These are phyloP conservation scores for Thereva unica DNA, from an alignment of 2,888 invertebrate genomes.

Conservation along the genomic window DNA sequence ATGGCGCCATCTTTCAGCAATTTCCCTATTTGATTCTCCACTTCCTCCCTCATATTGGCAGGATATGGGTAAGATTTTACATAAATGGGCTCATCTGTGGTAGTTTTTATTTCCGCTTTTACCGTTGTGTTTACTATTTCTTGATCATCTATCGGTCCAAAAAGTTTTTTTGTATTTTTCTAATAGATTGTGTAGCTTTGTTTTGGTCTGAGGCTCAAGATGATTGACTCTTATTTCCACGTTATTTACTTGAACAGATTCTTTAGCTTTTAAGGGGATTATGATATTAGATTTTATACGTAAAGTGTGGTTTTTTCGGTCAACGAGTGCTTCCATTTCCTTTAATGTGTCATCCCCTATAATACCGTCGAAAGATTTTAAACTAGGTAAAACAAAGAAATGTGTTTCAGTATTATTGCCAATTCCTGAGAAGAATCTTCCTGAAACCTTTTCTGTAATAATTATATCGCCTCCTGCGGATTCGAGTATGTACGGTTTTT, in stretches of 20 bases:
- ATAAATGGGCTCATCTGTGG: slow-evolving; percentile 44
- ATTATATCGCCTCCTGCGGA: slow-evolving; percentile 20
- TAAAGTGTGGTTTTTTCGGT: slow-evolving; percentile 22
- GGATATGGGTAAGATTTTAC: slow-evolving; percentile 49
- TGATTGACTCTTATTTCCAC: slow-evolving; percentile 22
- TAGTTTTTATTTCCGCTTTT: slow-evolving; percentile 49
- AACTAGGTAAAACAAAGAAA: slow-evolving; percentile 37
- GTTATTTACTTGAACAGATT: slow-evolving; percentile 17
- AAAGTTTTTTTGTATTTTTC: slow-evolving; percentile 3
- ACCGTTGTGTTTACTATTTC: slow-evolving; percentile 38
- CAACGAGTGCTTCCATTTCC: slow-evolving; percentile 26
- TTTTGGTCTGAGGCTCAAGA: background rate
- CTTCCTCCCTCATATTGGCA: slow-evolving; percentile 47
- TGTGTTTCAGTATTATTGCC: slow-evolving; percentile 23
- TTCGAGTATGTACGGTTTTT: slow-evolving; percentile 21
- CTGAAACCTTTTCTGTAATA: slow-evolving; percentile 25
- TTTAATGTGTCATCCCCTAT: slow-evolving; percentile 37
- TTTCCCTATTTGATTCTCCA: background rate
- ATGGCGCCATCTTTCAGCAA: slow-evolving; percentile 3
- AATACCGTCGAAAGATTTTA: slow-evolving; percentile 34
- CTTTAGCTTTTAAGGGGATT: slow-evolving; percentile 25
- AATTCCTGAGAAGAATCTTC: slow-evolving; percentile 32
- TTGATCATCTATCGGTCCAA: slow-evolving; percentile 29
- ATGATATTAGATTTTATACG: slow-evolving; percentile 31
- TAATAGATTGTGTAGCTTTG: background rate